Evolutionary conservation across 1,140 invertebrate species (phyloP), one percentile per base, ranked within the genome.

Genomic region (Drosophila ercepeae): DNA sequence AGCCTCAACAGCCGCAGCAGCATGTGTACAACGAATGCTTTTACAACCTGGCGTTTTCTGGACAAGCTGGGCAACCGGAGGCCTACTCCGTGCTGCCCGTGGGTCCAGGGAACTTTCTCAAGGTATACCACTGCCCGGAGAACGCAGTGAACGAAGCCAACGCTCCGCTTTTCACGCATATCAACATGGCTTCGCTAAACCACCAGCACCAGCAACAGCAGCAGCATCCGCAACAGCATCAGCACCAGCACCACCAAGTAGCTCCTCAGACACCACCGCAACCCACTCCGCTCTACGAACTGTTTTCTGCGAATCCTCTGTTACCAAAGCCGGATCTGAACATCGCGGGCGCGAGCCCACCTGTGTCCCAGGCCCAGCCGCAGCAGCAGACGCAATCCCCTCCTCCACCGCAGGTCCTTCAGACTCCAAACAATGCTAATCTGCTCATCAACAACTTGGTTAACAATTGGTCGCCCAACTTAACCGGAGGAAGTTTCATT

Each of bases 401-500:
- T 11, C 49, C 51, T 39, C n/a, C 53, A 9, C 11, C 59, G 11
- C 60, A 72, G 18, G 75, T 76, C 48, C 57, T 72, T 14, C 76
- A 86, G 9, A 21, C 60, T 2, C 36, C 49, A 1, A 77, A 68
- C 50, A 72, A 53, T 23, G 69, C 77, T 1, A 91, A 91, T 61
- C 70, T 89, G 58, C 77, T 93, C 42, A 94, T 96, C 48, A 95
- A 96, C 65, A 96, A 96, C 91, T 92, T 96, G 13, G 93, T 96
- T 8, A 95, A 95, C n/a, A 96, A 96, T 91, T 96, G 96, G 95
- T 93, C 94, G 5, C 95, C 95, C 8, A 96, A 96, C 89, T 94
- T 94, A n/a, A 95, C 93, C 41, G 95, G 95, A 49, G 95, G 95
- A 1, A 96, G 95, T n/a, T 97, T 96, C 82, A 95, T 94, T 58